Evolutionary conservation across 2,888 invertebrate species (phyloP), one percentile per base, ranked within the genome.

Genomic region (Ophion ventricosus): DNA sequence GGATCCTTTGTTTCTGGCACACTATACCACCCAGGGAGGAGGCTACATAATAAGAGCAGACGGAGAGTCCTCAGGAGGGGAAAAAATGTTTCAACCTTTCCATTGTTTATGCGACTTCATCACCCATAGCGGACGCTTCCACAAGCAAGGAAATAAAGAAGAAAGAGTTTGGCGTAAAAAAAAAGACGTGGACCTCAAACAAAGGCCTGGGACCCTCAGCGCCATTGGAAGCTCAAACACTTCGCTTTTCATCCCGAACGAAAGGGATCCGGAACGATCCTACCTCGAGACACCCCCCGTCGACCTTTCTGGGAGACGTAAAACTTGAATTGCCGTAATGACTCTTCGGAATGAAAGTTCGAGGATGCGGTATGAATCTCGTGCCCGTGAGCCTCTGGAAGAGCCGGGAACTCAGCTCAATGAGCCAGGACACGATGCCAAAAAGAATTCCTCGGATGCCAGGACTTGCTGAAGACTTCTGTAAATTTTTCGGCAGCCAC

Each of bases 91-190:
- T 8, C 61, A 59, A 82, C 20, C 17, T 63, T 81, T 2, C 64
- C 77, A 82, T 82, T 77, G 82, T 77, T 82, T 66, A 35, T 49
- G 81, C 43, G 76, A 56, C 63, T 49, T 70, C 43, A 56, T 66
- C 76, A 76, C 72, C 66, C 23, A 23, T 8, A n/a, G 23, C 23
- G 67, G 23, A 43, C 35, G 43, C 20, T 69, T 66, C 61, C 26
- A 64, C 56, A 56, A 72, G 29, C 64, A n/a, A 56, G 64, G 56
- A 63, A 43, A 57, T 56, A 23, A 61, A 72, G 70, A 56, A 26
- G 23, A 54, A 63, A 69, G 40, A 57, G 59, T 29, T 63, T 26
- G 76, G 64, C 67, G 49, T 67, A 64, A 76, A 54, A 64, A 76
- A 54, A 72, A 81, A 61, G 69, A 66, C 43, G 11, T 61, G 14